Evolutionary conservation across 2,113 vertebrate genomes (phyloP), one percentile per base, ranked within the genome.

Genomic region (Martes martes): DNA sequence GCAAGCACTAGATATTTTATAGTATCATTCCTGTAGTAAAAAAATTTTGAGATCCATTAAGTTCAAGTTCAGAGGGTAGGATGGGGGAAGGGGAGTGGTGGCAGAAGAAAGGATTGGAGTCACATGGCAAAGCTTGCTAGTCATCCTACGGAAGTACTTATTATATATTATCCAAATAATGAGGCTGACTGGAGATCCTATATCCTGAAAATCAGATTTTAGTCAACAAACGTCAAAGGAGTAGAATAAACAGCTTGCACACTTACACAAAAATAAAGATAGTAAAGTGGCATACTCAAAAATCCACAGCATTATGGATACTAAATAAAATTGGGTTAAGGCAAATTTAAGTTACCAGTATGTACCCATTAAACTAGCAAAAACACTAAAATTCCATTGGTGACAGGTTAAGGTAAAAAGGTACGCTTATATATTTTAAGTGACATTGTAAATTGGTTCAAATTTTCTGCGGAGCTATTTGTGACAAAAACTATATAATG

Each of bases 371-470:
- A 86, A 85, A 85, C 36, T 52, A 82, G 42, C 26, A 85, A 89
- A 89, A 92, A 42, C 50, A 78, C 79, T 94, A 87, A 96, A 95
- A 67, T 85, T 74, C 45, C 13, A 85, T 26, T 45, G 13, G 24
- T 89, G 52, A 52, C 4, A 79, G 57, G 28, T 85, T 79, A 97
- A n/a, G n/a, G 14, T 92, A 91, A 76, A 88, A 90, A 93, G 36
- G 14, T 82, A 79, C 3, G 1, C 31, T 91, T 85, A 42, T 82
- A 55, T 91, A 93, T 96, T 93, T 93, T 94, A 95, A 94, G 55
- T n/a, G n/a, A 83, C 93, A 61, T 88, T 92, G 45, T 79, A 95
- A 97, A 97, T 92, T 89, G 85, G 33, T 71, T 93, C 74, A 90
- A 36, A 91, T 97, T 76, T 96, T 97, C 39, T 85, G 19, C 11